Base-by-base conservation (phyloP, 2,113 vertebrate species). In the Pluvialis apricaria region DNA sequence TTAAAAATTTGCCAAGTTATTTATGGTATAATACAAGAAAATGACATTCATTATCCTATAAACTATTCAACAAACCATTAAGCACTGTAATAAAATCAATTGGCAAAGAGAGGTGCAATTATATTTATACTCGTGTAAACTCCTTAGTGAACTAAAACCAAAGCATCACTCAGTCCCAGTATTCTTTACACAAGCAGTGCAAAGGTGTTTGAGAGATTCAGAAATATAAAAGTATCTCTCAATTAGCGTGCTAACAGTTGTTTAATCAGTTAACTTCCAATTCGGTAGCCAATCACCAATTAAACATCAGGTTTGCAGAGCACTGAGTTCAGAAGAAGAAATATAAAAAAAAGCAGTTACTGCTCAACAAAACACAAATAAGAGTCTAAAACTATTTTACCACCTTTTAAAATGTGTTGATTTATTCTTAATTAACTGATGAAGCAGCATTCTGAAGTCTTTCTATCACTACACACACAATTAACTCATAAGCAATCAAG, bases 41-140 rank as follows among this genome's bases (percentile, higher is more conserved):
- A 97, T 97, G 40, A 86, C 95, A 98, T 97, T 97, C 94, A 96
- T 98, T 98, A 97, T 97, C 90, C 90, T 95, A 88, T 95, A 98
- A 98, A 96, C 91, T 96, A 96, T 97, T 96, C 90, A 97, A 97
- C 96, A 98, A 98, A 75, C 94, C 97, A 98, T 98, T 98, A 97
- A 97, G 96, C 79, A 95, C 51, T 84, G 93, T 86, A 97, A 97
- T 98, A 97, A 98, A 98, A 97, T 97, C 96, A 97, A 96, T 86
- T 94, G 95, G 93, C 94, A 97, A 92, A 97, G 95, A 97, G 88
- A 97, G 96, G 93, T 90, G 76, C 95, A 98, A 98, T 98, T 98
- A 97, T 40, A 94, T 92, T 87, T 91, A 94, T n/a, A 97, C 93
- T 97, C 82, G 5, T 91, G 88, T 95, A 97, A 98, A 96, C 70